These are phyloP conservation scores for Brachionus asplanchnoidis DNA, from an alignment of 1,140 invertebrate genomes.

Conservation along the genomic window DNA sequence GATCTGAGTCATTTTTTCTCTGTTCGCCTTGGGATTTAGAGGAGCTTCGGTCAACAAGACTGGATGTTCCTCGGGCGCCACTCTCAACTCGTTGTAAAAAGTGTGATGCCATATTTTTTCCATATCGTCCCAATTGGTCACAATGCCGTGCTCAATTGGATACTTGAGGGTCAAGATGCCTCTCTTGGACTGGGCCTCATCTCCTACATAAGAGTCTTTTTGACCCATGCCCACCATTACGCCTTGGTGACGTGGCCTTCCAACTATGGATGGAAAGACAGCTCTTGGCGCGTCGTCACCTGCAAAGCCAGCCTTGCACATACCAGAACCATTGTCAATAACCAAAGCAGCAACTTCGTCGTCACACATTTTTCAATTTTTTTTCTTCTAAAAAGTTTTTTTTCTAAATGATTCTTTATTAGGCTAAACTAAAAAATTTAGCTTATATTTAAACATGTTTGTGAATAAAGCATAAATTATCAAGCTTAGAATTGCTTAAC, in stretches of 20 bases:
- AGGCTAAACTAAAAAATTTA: not conserved
- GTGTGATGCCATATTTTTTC: slow-evolving; percentile 63
- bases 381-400: not conserved
- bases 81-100: slow-evolving; percentile 75
- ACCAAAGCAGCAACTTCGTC: slow-evolving; percentile 77
- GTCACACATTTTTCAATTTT: slow-evolving; percentile 69
- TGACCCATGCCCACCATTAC: slow-evolving; percentile 60
- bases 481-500: not conserved
- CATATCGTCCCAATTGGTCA: slow-evolving; percentile 55
- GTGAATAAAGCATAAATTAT: not conserved
- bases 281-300: slow-evolving; percentile 77
- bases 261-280: slow-evolving; percentile 77
- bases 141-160: slow-evolving; percentile 59
- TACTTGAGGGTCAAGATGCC: slow-evolving; percentile 60
- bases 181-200: slow-evolving; percentile 60
- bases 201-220: slow-evolving; percentile 67
- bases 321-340: slow-evolving; percentile 77
- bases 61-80: slow-evolving; percentile 86
- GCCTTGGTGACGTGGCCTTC: slow-evolving; percentile 70
- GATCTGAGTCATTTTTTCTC: slow-evolving; percentile 58
- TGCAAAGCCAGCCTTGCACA: slow-evolving; percentile 81
- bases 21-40: slow-evolving; percentile 65
- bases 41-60: slow-evolving; percentile 85
- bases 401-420: not conserved
- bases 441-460: not conserved